Evolutionary conservation across 2,113 vertebrate genomes (phyloP), one percentile per base, ranked within the genome.

Genomic region (Emydura subglobosa): DNA sequence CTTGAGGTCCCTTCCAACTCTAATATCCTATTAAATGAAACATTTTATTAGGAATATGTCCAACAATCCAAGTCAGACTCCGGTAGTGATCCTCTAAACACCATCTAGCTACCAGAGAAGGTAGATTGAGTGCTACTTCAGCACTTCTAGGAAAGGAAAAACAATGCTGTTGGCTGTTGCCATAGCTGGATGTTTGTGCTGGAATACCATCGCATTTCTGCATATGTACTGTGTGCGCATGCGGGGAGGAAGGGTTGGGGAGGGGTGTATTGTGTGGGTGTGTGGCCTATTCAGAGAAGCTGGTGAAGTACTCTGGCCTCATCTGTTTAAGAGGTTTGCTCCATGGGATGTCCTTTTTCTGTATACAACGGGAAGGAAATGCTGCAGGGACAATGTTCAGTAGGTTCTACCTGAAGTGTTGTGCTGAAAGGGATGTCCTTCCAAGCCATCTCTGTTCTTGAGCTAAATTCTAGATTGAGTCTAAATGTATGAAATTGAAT

Each of bases 111-210:
- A 53, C 87, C 91, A 19, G 53, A 83, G 95, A 94, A 72, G 5
- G 88, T 83, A 96, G 93, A 61, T 34, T 61, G 27, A 86, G 74
- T 1, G 0, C 74, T 95, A 94, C 91, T 97, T 96, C 93, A 93
- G 90, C 93, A 65, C 79, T 79, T 44, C 82, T 94, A 42, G 95
- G 96, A 96, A 97, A 94, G 93, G 91, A 96, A 96, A 91, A 97
- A 90, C 83, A 74, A 74, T 95, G 39, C 39, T 39, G 39, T 39
- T 39, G 39, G 96, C 85, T 16, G 53, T 94, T 97, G 96, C 94
- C 93, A 85, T 49, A n/a, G 94, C 85, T 88, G 92, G 88, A 93
- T 97, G 96, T 83, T 90, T 84, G 96, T 94, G 94, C 95, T 96
- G 95, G 96, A 96, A 88, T 5, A 7, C 85, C 88, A 78, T 83